phyloP scores from a whole-genome alignment of 2,888 invertebrate genomes.

The Ferrisia virgata region DNA sequence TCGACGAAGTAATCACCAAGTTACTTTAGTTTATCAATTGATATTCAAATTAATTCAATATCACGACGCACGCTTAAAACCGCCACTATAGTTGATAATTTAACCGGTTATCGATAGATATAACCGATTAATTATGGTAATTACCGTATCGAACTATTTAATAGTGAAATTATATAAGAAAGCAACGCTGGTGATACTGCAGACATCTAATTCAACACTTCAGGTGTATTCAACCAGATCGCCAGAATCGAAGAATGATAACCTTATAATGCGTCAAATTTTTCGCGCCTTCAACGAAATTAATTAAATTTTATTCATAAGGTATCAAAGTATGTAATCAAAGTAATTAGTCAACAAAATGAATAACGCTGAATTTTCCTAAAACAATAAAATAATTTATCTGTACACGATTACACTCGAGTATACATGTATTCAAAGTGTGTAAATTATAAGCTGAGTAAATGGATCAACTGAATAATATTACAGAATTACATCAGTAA shows the following conservation, averaged over 20 bases:
- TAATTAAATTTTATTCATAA: background rate
- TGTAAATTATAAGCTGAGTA: background rate
- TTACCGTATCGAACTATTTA: background rate
- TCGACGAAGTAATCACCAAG: background rate
- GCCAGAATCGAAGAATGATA: background rate
- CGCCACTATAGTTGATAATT: background rate
- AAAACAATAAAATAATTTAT: background rate
- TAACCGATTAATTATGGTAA: background rate
- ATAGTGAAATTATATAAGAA: background rate
- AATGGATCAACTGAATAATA: background rate
- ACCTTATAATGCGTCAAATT: background rate
- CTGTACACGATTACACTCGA: no score
- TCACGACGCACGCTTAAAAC: background rate
- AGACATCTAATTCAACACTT: background rate
- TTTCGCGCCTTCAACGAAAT: background rate
- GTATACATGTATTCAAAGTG: no score
- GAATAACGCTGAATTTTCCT: background rate
- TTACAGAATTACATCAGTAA: no score
- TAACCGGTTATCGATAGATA: background rate
- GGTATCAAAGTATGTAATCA: background rate
- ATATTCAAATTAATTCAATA: background rate
- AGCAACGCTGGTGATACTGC: background rate
- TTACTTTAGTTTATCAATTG: background rate
- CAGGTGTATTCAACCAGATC: background rate
- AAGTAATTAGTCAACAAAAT: background rate